Base-by-base conservation (phyloP, 2,888 invertebrate species). In the Lycocerus yunnanus region DNA sequence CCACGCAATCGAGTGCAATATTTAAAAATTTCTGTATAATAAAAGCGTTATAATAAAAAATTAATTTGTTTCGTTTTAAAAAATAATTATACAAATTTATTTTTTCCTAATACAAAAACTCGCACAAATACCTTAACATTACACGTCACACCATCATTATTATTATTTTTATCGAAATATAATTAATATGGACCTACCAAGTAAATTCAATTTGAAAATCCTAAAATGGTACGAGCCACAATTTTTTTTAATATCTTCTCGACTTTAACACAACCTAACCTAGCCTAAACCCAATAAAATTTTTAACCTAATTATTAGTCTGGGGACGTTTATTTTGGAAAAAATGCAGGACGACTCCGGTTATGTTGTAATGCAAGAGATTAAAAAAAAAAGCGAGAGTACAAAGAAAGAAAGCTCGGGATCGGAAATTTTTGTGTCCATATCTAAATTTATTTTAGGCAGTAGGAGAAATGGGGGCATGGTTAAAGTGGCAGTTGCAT, bases 151-250 rank as follows among this genome's bases (percentile, higher is more conserved):
- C 61, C 61, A 43, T 18, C 16, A 13, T 63, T 16, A 27, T 63
- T 63, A 63, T 63, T 16, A 63, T 63, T 63, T 63, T 63, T 63
- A 18, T 16, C 61, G 20, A 63, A 63, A 63, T 60, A 60, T 60
- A 60, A 60, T 43, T 43, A 43, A n/a, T 43, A 43, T 43, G 43
- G n/a, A 43, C 43, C 43, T 43, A 43, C 43, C 43, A 43, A 43
- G 43, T 43, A 43, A 43, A n/a, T 43, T 43, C 43, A 43, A 43
- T 43, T 43, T 43, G 43, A 43, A 43, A 43, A 43, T 43, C 43
- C 43, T 43, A 43, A 43, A 27, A 43, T 43, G 43, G 43, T 43
- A 43, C 43, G 43, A 43, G 43, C n/a, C 43, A 43, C 43, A 43
- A 43, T 43, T 43, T 43, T 43, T 43, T 43, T 43, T 43, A 43